Conservation (phyloP, 2,888 invertebrate species). For the Eupithecia tripunctaria region DNA sequence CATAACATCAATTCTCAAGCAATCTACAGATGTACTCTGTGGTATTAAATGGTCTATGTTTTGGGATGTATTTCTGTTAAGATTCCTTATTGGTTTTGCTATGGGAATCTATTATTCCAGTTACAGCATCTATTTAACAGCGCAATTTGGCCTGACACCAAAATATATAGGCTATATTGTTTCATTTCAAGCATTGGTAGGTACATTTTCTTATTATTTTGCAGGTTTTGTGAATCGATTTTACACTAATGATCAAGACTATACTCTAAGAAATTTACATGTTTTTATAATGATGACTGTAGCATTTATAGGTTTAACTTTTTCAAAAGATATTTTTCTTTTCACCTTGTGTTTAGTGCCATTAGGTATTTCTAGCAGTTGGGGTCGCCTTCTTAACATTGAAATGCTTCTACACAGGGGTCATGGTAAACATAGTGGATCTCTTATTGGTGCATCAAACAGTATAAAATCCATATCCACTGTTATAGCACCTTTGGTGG, state of each 20-base stretch:
- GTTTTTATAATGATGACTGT: slow-evolving; percentile 79
- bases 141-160: slow-evolving; percentile 81
- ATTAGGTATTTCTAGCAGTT: slow-evolving; percentile 1
- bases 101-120: slow-evolving; percentile 85
- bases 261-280: slow-evolving; percentile 81
- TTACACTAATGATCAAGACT: slow-evolving; percentile 78
- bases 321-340: slow-evolving; percentile 73
- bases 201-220: slow-evolving; percentile 80
- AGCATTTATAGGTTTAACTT: slow-evolving; percentile 78
- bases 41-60: slow-evolving; percentile 84
- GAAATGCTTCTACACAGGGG: not conserved
- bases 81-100: slow-evolving; percentile 84
- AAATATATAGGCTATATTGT: slow-evolving; percentile 86
- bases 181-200: slow-evolving; percentile 85
- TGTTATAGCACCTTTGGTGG: not conserved
- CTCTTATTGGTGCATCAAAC: slow-evolving; percentile 4
- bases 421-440: not conserved
- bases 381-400: not conserved
- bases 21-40: slow-evolving; percentile 75
- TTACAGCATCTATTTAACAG: slow-evolving; percentile 82
- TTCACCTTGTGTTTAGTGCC: slow-evolving; percentile 74
- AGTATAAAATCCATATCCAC: not conserved
- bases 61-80: slow-evolving; percentile 84
- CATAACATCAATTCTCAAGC: slow-evolving; percentile 59
- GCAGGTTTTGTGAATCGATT: slow-evolving; percentile 81